Base-by-base conservation (phyloP, 92 coral and sea anemone genomes). In the Zoanthus sociatus region DNA sequence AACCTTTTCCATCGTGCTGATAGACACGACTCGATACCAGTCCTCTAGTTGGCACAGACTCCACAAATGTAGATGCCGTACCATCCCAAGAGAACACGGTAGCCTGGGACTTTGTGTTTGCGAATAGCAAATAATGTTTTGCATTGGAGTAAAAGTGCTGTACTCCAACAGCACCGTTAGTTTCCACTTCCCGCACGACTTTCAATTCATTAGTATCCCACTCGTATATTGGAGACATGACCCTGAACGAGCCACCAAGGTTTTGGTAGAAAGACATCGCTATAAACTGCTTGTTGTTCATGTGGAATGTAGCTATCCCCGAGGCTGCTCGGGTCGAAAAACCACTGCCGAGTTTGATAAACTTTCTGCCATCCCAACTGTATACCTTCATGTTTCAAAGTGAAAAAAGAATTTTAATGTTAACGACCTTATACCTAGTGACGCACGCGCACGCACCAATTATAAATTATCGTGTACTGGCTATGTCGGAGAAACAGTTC, bases 291-390 rank as follows among this genome's bases (percentile, higher is more conserved):
- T 88, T 88, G 76, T 87, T 90, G 73, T 84, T 92, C 78, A 87
- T 91, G 54, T 88, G 76, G 79, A 97, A 97, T 6, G 87, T 71
- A 13, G 98, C 95, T 30, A 97, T 91, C 6, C 95, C 94, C 21
- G 99, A 97, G 7, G 97, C 98, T 21, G 95, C 93, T 12, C 99
- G 99, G 13, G 98, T 94, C 46, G 81, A 76, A 53, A 90, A 88
- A 9, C 93, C 75, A 64, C 82, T 92, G 15, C 81, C 92, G 11
- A 83, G 74, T 53, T 93, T 84, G 7, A 83, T 83, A 63, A 96
- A 96, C 45, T 48, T 84, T 13, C 84, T 90, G 31, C 54, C 73
- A 53, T 86, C 79, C 98, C 97, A 92, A 30, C 71, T 79, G 84
- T 96, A 96, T 9, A 94, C 95, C 98, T 96, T 77, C 44, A 71